Conservation (phyloP, 1,140 invertebrate genomes). For the Diuraphis noxia region DNA sequence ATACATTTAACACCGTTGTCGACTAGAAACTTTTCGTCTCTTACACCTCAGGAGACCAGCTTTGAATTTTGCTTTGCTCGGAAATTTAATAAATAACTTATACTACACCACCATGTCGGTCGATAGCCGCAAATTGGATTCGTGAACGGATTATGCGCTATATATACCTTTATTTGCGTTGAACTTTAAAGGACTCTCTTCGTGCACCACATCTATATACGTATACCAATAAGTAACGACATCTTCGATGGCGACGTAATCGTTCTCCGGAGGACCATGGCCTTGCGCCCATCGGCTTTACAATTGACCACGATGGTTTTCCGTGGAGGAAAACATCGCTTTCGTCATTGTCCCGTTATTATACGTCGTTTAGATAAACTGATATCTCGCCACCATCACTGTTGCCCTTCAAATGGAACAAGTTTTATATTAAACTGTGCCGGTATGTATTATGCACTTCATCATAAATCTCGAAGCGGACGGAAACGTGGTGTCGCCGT, state of each 20-base stretch:
- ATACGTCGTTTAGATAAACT: too few species aligned
- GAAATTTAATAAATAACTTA: constrained; percentile 18
- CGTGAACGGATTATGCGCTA: not conserved
- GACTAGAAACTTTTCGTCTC: not conserved
- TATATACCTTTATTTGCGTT: constrained; percentile 15
- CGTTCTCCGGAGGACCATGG: not conserved
- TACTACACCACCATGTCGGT: not conserved
- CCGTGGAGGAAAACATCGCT: not conserved
- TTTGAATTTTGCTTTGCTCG: not conserved
- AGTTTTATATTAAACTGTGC: not conserved
- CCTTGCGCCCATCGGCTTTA: not conserved
- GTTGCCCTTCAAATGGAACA: not conserved
- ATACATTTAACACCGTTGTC: not conserved
- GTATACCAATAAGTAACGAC: not conserved
- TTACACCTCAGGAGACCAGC: not conserved
- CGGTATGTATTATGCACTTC: too few species aligned
- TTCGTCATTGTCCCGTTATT: not conserved
- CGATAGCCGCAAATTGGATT: constrained; percentile 23
- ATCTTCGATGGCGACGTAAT: not conserved
- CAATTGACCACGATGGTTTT: not conserved
- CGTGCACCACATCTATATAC: not conserved
- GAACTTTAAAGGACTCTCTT: not conserved
- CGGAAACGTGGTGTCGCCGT: too few species aligned
- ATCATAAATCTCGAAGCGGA: not conserved
- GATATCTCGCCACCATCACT: not conserved